phyloP scores from a whole-genome alignment of 2,888 invertebrate species.

The Diloba caeruleocephala region DNA sequence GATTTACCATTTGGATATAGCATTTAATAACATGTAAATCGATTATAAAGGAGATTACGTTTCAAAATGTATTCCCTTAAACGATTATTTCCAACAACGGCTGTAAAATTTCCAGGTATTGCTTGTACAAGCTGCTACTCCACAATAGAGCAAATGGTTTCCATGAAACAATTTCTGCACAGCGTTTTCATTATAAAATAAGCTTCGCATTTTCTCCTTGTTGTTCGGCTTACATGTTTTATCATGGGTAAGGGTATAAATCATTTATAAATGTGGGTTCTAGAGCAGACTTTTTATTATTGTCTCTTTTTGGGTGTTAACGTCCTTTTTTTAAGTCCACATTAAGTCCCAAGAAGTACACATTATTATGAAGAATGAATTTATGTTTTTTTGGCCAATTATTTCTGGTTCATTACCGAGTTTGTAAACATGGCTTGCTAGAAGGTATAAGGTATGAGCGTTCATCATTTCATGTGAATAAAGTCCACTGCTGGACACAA shows the following conservation, averaged over 20 bases:
- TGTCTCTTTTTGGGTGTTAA: too few species aligned
- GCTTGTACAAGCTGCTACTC: conserved; percentile 16
- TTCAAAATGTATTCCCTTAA: conserved; percentile 35
- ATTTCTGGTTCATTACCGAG: too few species aligned
- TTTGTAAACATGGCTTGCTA: too few species aligned
- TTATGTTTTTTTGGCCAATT: too few species aligned
- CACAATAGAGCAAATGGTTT: conserved; percentile 34
- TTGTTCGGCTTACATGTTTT: not conserved
- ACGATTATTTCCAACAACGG: conserved; percentile 23
- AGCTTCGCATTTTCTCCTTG: conserved; percentile 2
- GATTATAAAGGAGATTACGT: conserved; percentile 22
- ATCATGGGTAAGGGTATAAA: not conserved
- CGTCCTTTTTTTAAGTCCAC: too few species aligned
- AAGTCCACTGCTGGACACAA: too few species aligned
- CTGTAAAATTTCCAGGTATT: conserved; percentile 37
- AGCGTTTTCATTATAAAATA: conserved; percentile 25
- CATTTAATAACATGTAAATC: conserved; percentile 1
- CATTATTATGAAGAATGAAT: too few species aligned
- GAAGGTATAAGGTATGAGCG: too few species aligned
- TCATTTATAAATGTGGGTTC: too few species aligned
- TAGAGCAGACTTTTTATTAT: too few species aligned
- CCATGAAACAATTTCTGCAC: conserved; percentile 28
- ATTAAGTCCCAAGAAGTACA: too few species aligned
- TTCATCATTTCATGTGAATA: too few species aligned
- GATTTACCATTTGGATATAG: not conserved